A percentile compares a stretch with the other conserved stretches of the same genome.
Conservation (phyloP, 2,888 invertebrate genomes). For the Escarpia spicata region DNA sequence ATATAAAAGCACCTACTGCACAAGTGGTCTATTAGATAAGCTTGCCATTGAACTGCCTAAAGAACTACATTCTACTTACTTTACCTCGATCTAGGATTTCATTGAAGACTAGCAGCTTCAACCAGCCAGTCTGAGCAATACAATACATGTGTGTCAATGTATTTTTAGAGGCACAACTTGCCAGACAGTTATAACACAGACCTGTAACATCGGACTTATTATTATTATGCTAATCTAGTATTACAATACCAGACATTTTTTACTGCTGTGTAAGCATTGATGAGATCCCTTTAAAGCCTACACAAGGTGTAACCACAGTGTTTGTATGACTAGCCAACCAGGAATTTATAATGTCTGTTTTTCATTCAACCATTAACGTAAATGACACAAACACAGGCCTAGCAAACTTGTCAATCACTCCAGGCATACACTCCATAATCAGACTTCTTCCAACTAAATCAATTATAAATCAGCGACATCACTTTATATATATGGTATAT, state of each 20-base stretch:
- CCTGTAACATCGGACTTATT: background rate
- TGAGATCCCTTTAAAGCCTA: background rate
- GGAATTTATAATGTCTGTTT: background rate
- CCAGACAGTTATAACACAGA: background rate
- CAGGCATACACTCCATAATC: background rate
- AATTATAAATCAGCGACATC: background rate
- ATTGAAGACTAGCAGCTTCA: too few species aligned
- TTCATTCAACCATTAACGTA: background rate
- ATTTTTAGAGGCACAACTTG: background rate
- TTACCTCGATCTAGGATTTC: background rate
- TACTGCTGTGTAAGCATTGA: background rate
- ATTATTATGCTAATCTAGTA: background rate
- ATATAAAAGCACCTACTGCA: background rate
- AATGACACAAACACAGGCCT: background rate
- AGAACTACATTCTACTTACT: background rate
- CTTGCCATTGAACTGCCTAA: background rate
- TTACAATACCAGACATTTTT: background rate
- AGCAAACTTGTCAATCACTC: background rate
- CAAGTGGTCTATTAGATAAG: background rate
- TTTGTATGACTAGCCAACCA: background rate
- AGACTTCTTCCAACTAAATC: background rate
- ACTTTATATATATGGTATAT: background rate
- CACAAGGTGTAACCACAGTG: background rate
- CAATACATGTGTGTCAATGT: background rate
- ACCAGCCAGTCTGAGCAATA: conserved; percentile 17